These are phyloP conservation scores for Corythaeola cristata DNA, from an alignment of 2,113 vertebrate species.

Conservation along the genomic window DNA sequence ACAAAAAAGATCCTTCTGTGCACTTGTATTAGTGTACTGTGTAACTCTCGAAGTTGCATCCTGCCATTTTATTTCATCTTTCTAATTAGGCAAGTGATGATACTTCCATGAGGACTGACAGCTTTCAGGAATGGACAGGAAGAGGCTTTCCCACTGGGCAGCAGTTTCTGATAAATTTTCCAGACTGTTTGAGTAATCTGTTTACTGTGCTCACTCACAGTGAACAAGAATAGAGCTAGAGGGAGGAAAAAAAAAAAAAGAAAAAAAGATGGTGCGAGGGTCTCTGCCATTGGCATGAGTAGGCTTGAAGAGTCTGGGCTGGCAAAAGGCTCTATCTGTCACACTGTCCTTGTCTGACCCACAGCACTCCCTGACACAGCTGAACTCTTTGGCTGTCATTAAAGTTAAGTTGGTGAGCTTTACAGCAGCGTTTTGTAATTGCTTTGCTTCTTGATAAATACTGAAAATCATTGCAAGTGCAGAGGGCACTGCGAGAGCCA, in stretches of 20 bases:
- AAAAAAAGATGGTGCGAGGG: not conserved
- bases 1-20: not conserved
- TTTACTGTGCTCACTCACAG: not conserved
- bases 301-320: not conserved
- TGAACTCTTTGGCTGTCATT: not conserved
- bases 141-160: not conserved
- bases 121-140: not conserved
- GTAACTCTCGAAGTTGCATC: not conserved
- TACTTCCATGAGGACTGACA: not conserved
- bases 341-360: not conserved
- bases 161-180: not conserved
- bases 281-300: not conserved
- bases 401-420: not conserved
- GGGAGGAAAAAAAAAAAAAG: fast-evolving
- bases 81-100: not conserved
- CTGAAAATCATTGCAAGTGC: not conserved
- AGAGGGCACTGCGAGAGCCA: not conserved
- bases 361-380: not conserved
- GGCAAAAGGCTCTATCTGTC: not conserved
- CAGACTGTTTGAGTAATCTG: not conserved
- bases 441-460: not conserved
- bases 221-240: not conserved
- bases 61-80: not conserved
- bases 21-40: not conserved
- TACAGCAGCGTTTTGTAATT: not conserved